phyloP scores from a whole-genome alignment of 2,797 vertebrate genomes.

The Urocyon cinereoargenteus region DNA sequence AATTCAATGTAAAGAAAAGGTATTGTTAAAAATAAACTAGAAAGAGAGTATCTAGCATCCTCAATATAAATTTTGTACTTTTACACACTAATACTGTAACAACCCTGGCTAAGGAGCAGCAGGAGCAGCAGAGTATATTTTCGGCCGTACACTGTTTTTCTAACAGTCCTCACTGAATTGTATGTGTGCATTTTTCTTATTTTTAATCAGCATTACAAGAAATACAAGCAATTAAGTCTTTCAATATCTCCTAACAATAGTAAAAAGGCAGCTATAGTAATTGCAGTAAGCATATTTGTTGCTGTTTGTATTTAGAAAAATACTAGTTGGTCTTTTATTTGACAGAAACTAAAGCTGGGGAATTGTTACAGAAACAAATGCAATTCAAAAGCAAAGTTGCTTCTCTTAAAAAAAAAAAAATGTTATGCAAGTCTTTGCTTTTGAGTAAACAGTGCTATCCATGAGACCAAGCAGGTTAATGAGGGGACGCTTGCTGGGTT shows the following conservation, averaged over 20 bases:
- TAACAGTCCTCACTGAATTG: conserved; percentile 73
- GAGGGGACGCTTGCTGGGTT: neutral
- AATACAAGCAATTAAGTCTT: conserved; percentile 82
- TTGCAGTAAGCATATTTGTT: conserved; percentile 77
- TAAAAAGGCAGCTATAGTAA: conserved; percentile 75
- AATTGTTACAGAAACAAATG: conserved; percentile 82
- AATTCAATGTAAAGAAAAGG: neutral
- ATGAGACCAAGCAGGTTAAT: neutral
- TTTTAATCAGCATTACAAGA: conserved; percentile 78
- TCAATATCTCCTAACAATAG: conserved; percentile 80
- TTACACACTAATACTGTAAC: neutral
- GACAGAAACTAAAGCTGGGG: conserved; percentile 76
- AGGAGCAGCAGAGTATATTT: conserved; percentile 58
- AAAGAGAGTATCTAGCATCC: neutral
- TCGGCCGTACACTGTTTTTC: conserved; percentile 69
- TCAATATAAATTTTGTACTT: conserved; percentile 10
- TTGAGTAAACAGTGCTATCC: conserved; percentile 54
- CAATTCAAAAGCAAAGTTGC: conserved; percentile 77
- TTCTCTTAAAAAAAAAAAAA: neutral
- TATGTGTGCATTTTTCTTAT: conserved; percentile 72
- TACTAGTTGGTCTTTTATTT: conserved; percentile 81
- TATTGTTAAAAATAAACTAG: conserved; percentile 10
- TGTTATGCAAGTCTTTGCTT: neutral
- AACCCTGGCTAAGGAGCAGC: conserved; percentile 15
- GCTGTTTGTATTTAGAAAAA: conserved; percentile 84